Evolutionary conservation across 2,888 invertebrate genomes (phyloP), one percentile per base, ranked within the genome.

Genomic region (Idaea dimidiata): DNA sequence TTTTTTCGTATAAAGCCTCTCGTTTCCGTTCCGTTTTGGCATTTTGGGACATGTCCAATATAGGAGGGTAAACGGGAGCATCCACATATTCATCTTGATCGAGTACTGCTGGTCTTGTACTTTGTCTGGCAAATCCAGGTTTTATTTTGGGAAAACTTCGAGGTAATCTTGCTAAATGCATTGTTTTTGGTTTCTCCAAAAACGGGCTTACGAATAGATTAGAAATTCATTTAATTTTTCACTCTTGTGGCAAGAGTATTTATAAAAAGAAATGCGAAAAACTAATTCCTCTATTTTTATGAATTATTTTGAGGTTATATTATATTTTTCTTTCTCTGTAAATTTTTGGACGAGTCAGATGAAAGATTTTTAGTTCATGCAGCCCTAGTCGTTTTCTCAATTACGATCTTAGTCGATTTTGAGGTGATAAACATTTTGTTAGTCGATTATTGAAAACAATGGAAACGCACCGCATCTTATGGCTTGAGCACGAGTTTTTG

Each of bases 31-130:
- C 81, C 64, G 88, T 87, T 64, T 78, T 89, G 7, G 93, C 94
- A 72, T 89, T 79, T 14, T 77, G 82, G 0, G 95, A 94, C 7
- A 90, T 66, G 76, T 97, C 96, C 65, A 93, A 66, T 74, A 96
- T 96, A 63, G 93, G 92, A 17, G 96, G 96, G 87, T 93, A 93
- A 74, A 87, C 83, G 1, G 91, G 89, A 32, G 78, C 79, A 64
- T 90, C 88, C 0, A 86, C 84, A 67, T 90, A 91, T 73, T 91
- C 91, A 82, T 85, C 83, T 73, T 87, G 81, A 61, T 87, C 81
- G n/a, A 73, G 63, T 57, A 82, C 62, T 54, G 83, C 81, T 54
- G 73, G 78, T 74, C 87, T 86, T 6, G 89, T 83, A 66, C 82
- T 77, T 17, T 68, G 74, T 67, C 86, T 79, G 16, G 68, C 59